Evolutionary conservation across 2,888 invertebrate species (phyloP), one percentile per base, ranked within the genome.

Genomic region (Nesidiocoris tenuis): DNA sequence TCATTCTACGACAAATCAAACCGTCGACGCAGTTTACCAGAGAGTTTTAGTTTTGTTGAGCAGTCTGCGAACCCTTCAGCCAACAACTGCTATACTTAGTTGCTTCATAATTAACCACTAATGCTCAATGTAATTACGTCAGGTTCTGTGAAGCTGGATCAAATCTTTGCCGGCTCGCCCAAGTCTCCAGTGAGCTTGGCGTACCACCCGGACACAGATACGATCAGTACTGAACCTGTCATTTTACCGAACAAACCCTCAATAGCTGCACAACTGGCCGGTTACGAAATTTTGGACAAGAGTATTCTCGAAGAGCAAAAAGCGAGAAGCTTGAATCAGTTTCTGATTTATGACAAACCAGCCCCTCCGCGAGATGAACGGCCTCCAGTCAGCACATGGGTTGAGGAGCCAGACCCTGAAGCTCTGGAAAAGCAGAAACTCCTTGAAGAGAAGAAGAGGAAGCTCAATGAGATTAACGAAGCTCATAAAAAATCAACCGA

Each of bases 61-160:
- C n/a, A n/a, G n/a, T n/a, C n/a, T n/a, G n/a, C n/a, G n/a, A n/a
- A n/a, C n/a, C n/a, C n/a, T n/a, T n/a, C n/a, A n/a, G n/a, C n/a
- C n/a, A n/a, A n/a, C n/a, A n/a, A n/a, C n/a, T n/a, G n/a, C n/a
- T n/a, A n/a, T n/a, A n/a, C n/a, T n/a, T n/a, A n/a, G n/a, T n/a
- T n/a, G n/a, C n/a, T 54, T 19, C 21, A 59, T 2, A 12, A 25
- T 18, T 19, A 12, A 64, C 18, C 22, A 55, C 71, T 78, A 70
- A 59, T 59, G 57, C 56, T n/a, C n/a, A n/a, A n/a, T n/a, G 56
- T 68, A 61, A 65, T 67, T 67, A 67, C 22, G 67, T 21, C 75
- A 80, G 80, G 80, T 79, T 77, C 79, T 25, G 79, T 80, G 76
- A 80, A 80, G 77, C 77, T 81, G 80, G 81, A 81, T 57, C 78